These are phyloP conservation scores for Salvelinus sp. DNA, from an alignment of 2,113 vertebrate genomes.

Conservation along the genomic window DNA sequence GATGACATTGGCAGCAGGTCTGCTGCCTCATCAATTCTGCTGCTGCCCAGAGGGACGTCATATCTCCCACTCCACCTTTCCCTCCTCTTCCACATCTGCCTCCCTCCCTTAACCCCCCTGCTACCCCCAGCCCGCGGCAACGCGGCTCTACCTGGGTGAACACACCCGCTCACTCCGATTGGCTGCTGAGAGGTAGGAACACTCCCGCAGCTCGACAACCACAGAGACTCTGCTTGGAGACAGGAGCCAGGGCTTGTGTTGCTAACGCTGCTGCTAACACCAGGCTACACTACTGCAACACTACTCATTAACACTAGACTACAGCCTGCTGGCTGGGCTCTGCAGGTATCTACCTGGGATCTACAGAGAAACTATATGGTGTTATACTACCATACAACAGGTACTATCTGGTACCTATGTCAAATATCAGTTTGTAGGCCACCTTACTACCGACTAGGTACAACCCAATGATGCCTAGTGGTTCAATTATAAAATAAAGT, in stretches of 20 bases:
- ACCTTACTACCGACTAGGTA: no score
- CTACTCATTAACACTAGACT: no score
- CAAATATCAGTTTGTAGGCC: no score
- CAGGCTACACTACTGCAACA: no score
- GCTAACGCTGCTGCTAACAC: no score
- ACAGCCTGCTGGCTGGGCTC: no score
- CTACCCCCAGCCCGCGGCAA: slow-evolving; percentile 38
- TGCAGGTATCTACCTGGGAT: no score
- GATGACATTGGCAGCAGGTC: slow-evolving; percentile 70
- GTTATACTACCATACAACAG: no score
- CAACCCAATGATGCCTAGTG: no score
- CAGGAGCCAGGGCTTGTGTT: slow-evolving; percentile 42
- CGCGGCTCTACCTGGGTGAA: slow-evolving; percentile 67
- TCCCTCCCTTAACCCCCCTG: not conserved
- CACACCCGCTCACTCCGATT: slow-evolving; percentile 64
- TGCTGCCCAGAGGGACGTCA: slow-evolving; percentile 62
- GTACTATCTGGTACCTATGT: no score
- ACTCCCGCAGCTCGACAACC: slow-evolving; percentile 55
- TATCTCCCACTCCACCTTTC: slow-evolving; percentile 26
- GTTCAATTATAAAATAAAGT: no score
- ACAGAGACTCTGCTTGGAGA: slow-evolving; percentile 73
- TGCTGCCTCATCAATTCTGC: slow-evolving; percentile 77
- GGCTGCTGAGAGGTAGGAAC: slow-evolving; percentile 54
- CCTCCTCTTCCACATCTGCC: slow-evolving; percentile 19
- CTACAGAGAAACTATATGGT: no score